Evolutionary conservation across 2,113 vertebrate species (phyloP).

Genomic region (Psittacula cyanocephala): DNA sequence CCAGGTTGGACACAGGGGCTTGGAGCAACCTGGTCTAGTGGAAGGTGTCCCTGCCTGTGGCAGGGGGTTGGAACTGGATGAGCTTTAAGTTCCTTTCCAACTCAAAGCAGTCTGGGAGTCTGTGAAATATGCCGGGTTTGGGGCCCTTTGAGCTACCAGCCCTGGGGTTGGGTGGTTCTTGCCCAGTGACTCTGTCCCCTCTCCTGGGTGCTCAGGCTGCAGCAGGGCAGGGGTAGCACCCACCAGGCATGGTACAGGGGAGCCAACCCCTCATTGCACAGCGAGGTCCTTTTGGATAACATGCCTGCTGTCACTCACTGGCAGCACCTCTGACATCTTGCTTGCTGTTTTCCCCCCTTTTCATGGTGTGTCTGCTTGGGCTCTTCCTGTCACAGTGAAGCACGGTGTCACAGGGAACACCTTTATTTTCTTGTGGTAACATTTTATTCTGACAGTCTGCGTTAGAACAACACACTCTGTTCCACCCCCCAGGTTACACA

Average conservation of each 20-base stretch:
- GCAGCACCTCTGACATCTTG: neutral
- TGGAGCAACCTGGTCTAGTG: neutral
- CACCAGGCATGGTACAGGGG: neutral
- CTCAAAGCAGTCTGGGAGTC: neutral
- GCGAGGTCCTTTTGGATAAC: neutral
- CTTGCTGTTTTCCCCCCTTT: neutral
- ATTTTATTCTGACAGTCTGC: neutral
- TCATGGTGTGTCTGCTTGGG: neutral
- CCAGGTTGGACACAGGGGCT: neutral
- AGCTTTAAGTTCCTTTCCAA: neutral
- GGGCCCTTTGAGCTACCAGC: neutral
- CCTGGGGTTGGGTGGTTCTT: neutral
- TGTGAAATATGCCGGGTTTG: neutral
- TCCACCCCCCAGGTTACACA: neutral
- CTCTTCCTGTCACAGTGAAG: neutral
- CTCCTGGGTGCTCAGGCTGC: no score
- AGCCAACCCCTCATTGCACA: neutral
- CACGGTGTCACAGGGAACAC: neutral
- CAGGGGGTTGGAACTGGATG: neutral
- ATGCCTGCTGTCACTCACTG: neutral
- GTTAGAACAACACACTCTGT: rapidly evolving
- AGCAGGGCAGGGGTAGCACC: neutral
- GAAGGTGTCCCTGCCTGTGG: neutral
- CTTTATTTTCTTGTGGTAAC: rapidly evolving
- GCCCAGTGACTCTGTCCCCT: no score